phyloP scores from a whole-genome alignment of 2,888 invertebrate species.

The Himalopsyche tibetana region DNA sequence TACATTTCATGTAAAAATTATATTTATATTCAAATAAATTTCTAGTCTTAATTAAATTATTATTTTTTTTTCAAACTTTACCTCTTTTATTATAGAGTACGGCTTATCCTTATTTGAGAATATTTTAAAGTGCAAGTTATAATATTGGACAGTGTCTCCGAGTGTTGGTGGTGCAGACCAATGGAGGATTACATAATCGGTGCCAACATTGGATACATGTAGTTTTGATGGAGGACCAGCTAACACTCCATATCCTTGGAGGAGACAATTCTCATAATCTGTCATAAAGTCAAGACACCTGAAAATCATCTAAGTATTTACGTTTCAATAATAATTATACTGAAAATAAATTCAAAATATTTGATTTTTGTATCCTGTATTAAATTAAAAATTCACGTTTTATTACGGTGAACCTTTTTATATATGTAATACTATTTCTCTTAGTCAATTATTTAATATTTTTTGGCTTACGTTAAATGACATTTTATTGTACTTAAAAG shows the following conservation, averaged over 20 bases:
- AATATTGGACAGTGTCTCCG: constrained; percentile 83
- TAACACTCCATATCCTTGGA: constrained; percentile 90
- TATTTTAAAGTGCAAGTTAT: constrained; percentile 80
- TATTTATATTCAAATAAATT: no score
- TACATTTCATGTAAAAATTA: background rate
- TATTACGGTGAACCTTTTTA: no score
- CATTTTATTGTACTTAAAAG: no score
- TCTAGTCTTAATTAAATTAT: background rate
- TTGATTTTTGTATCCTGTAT: no score
- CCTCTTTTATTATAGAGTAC: constrained; percentile 77
- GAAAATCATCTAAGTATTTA: constrained; percentile 69
- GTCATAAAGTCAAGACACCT: constrained; percentile 89
- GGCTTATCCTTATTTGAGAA: constrained; percentile 71
- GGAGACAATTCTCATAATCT: constrained; percentile 87
- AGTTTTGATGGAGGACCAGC: constrained; percentile 84
- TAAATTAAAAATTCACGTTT: no score
- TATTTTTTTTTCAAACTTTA: constrained; percentile 67
- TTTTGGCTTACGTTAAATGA: no score
- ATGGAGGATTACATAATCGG: constrained; percentile 86
- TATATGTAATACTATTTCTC: no score
- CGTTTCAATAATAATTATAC: background rate
- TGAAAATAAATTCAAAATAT: background rate
- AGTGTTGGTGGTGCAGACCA: constrained; percentile 85
- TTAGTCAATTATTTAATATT: no score
- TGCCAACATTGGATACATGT: constrained; percentile 84